Conservation (phyloP, 2,888 invertebrate species). For the Metopia argyrocephala region DNA sequence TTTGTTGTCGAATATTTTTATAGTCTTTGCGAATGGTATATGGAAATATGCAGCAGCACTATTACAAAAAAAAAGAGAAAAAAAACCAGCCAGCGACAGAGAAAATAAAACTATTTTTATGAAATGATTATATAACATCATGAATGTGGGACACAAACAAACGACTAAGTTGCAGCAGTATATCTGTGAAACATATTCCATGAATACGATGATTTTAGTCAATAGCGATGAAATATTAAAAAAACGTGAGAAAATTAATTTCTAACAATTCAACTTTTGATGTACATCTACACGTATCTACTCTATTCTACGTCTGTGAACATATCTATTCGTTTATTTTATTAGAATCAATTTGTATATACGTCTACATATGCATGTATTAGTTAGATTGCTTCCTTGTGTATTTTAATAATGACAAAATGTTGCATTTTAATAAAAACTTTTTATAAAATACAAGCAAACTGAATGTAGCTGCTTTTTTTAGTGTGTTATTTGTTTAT, state of each 20-base stretch:
- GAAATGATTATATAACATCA: too few species aligned
- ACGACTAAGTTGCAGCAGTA: neutral
- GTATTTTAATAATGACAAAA: too few species aligned
- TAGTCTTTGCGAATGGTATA: constrained; percentile 10
- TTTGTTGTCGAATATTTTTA: constrained; percentile 17
- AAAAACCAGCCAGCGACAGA: constrained; percentile 19
- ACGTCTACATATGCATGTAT: too few species aligned
- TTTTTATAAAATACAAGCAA: too few species aligned
- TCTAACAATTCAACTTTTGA: constrained; percentile 16
- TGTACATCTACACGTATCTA: neutral
- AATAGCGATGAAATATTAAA: constrained; percentile 41
- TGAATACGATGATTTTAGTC: constrained; percentile 28
- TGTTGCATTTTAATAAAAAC: too few species aligned
- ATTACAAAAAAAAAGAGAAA: constrained; percentile 11
- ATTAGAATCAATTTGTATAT: too few species aligned
- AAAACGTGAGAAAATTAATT: constrained; percentile 36
- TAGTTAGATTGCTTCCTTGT: too few species aligned
- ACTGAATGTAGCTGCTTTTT: too few species aligned
- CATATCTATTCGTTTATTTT: neutral
- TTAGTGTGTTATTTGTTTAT: too few species aligned
- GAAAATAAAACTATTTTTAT: neutral
- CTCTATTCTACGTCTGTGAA: neutral
- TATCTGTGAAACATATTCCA: neutral
- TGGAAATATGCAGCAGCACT: constrained; percentile 16
- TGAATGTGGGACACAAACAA: constrained; percentile 17